phyloP scores from a whole-genome alignment of 2,888 invertebrate species.

The Melitaea athalia region DNA sequence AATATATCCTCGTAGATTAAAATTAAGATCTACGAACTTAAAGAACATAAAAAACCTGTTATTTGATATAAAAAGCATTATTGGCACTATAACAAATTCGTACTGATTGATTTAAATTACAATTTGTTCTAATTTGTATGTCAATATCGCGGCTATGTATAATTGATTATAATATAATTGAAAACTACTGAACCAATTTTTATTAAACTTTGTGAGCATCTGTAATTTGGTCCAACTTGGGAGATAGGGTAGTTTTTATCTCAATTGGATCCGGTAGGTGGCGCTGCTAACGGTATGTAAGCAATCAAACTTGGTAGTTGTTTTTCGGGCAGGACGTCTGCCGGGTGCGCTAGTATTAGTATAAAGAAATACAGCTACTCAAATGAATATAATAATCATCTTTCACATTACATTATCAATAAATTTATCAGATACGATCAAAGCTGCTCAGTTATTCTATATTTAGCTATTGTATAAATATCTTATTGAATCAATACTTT shows the following conservation, averaged over 20 bases:
- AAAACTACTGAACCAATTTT: not conserved
- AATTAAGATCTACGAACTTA: not conserved
- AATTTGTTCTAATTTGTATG: constrained; percentile 25
- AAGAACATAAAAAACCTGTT: not conserved
- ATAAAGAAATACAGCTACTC: not conserved
- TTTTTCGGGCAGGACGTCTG: too few relatives aligned
- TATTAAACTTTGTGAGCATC: too few relatives aligned
- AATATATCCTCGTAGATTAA: too few relatives aligned
- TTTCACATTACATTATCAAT: constrained; percentile 8
- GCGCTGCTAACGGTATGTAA: too few relatives aligned
- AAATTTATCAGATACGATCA: constrained; percentile 1
- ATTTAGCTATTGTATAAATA: constrained; percentile 1
- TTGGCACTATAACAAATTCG: not conserved
- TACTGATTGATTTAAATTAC: constrained; percentile 23
- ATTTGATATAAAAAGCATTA: not conserved
- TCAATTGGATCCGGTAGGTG: too few relatives aligned
- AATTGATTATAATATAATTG: constrained; percentile 11
- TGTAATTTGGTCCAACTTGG: too few relatives aligned
- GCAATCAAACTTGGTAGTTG: too few relatives aligned
- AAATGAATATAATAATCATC: constrained; percentile 7
- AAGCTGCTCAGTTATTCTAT: not conserved
- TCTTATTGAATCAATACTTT: constrained; percentile 9
- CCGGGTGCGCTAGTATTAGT: too few relatives aligned
- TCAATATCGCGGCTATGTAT: constrained; percentile 16
- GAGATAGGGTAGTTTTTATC: too few relatives aligned